Evolutionary conservation across 2,113 vertebrate species (phyloP), one percentile per base, ranked within the genome.

Genomic region (Salvator merianae): DNA sequence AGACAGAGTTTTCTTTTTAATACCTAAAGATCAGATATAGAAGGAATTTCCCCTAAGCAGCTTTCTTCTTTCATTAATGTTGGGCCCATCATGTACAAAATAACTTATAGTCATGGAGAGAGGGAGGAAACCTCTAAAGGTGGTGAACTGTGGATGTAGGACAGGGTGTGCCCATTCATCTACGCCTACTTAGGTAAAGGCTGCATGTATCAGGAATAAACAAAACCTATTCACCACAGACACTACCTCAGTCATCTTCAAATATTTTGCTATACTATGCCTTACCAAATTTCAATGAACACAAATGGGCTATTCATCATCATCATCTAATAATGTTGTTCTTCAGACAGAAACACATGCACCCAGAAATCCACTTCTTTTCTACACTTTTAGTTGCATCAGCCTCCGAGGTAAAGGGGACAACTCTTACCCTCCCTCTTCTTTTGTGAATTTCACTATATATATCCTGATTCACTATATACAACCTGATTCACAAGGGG

Each of bases 21-120:
- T 7, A 81, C 88, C 32, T 81, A 1, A 79, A 91, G 87, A 70
- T 77, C 70, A 86, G 7, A 8, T 81, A 36, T 85, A 14, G 1
- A 81, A 79, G 9, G 10, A 16, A 20, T 34, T 30, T 28, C 32
- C 28, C 14, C 73, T 69, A 22, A 18, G 36, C 24, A 7, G 8
- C 22, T 63, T 71, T 32, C 12, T 62, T n/a, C 62, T 47, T 18
- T 43, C 30, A 32, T 26, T 38, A 43, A 7, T 28, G 22, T 83
- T 68, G 86, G n/a, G n/a, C n/a, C n/a, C n/a, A n/a, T n/a, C n/a
- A n/a, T n/a, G n/a, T 18, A 55, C 30, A 5, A 34, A 77, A 34
- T n/a, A 53, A 7, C 73, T 30, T 13, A 68, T 14, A 28, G 53
- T 34, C 82, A 83, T 89, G 76, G 55, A 88, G 40, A 83, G 12